Evolutionary conservation across 1,140 invertebrate species (phyloP), one percentile per base, ranked within the genome.

Genomic region (Drosophila subpulchrella): DNA sequence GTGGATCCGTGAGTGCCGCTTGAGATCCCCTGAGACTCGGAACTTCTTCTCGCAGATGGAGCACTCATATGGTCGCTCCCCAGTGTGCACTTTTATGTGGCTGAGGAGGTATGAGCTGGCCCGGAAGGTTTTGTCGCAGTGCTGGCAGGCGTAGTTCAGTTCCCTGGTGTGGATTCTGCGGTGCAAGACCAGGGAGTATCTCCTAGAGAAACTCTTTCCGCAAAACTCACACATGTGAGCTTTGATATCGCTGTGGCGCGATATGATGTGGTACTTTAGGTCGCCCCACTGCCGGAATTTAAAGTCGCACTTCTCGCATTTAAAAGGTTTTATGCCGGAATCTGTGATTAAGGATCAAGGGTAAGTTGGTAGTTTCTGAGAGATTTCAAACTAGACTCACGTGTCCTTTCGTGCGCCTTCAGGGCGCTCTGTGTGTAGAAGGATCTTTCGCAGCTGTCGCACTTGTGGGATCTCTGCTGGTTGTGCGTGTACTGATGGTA

Each of bases 131-230:
- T 97, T 70, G 94, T 95, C 10, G 90, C 97, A 98, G 82, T 95
- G 97, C 81, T 97, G 96, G 88, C 97, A 98, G 42, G 95, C 95
- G 92, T 97, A 98, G 92, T 98, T 98, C 34, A 96, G 94, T 84
- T 98, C 97, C 7, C 97, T 96, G 0, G 97, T 98, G 91, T 98
- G 97, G 57, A 98, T 98, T 41, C 97, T 93, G 0, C 97, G 94
- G 90, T 98, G 98, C 0, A 98, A 95, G n/a, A 96, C 97, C n/a
- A 97, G 92, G 20, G 98, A 98, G 89, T 99, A 98, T 71, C 98
- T 97, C 15, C 98, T 94, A 0, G 98, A 97, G 93, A 98, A 98
- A 76, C 97, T 96, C 92, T 98, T 98, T 24, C 96, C 96, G 90
- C 97, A 98, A 85, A 96, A 98, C 90, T 98, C 97, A 86, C 97